Evolutionary conservation across 2,888 invertebrate genomes (phyloP).

Genomic region (Lycia hirtaria): DNA sequence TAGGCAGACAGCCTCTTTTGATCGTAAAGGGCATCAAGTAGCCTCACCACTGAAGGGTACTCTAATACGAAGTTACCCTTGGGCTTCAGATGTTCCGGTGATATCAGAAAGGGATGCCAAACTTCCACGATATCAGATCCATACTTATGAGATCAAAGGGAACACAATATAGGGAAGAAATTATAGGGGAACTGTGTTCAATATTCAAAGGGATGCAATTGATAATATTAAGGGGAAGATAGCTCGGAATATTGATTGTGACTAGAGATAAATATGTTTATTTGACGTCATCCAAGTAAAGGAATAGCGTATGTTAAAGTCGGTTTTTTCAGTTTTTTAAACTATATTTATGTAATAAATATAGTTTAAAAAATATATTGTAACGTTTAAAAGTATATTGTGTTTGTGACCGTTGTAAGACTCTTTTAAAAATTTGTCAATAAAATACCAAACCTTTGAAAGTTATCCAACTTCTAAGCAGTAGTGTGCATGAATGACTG

Average conservation of each 20-base stretch:
- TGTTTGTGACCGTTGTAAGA: too few relatives aligned
- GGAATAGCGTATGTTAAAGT: too few relatives aligned
- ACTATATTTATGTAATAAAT: too few relatives aligned
- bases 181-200: not conserved
- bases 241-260: not conserved
- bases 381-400: too few relatives aligned
- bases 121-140: slow-evolving; percentile 1
- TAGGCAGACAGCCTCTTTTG: not conserved
- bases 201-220: not conserved
- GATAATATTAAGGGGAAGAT: not conserved
- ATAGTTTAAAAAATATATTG: too few relatives aligned
- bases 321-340: too few relatives aligned
- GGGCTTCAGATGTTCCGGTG: not conserved
- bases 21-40: slow-evolving; percentile 6
- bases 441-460: too few relatives aligned
- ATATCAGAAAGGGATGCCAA: not conserved
- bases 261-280: too few relatives aligned
- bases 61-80: slow-evolving; percentile 1
- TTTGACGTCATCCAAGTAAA: too few relatives aligned
- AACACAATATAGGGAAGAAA: not conserved
- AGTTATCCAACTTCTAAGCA: too few relatives aligned
- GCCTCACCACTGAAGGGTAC: not conserved
- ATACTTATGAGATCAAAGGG: slow-evolving; percentile 1
- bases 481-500: too few relatives aligned
- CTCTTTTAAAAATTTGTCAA: too few relatives aligned